A percentile compares a stretch with the other conserved stretches of the same genome.
phyloP scores from a whole-genome alignment of 2,888 invertebrate species.

The Hypercompe scribonia region DNA sequence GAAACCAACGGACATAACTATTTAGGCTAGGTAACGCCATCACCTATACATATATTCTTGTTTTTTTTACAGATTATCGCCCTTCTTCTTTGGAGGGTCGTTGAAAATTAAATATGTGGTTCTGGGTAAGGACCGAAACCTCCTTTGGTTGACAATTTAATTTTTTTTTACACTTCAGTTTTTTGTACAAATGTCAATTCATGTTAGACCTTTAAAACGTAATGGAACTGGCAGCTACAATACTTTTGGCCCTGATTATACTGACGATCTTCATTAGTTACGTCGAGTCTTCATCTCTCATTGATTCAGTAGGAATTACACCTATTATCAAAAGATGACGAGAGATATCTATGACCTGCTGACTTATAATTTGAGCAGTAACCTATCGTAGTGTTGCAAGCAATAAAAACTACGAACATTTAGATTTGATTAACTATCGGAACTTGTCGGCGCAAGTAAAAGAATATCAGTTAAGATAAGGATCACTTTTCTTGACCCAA shows the following conservation, averaged over 20 bases:
- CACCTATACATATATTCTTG: slow-evolving; percentile 30
- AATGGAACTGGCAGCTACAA: background rate
- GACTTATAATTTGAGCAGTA: background rate
- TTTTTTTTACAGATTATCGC: background rate
- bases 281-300: background rate
- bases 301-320: background rate
- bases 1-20: slow-evolving; percentile 53
- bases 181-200: background rate
- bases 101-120: background rate
- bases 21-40: slow-evolving; percentile 48
- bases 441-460: background rate
- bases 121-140: background rate
- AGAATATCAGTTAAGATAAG: background rate
- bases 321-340: background rate
- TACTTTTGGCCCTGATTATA: background rate
- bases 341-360: background rate
- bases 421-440: background rate
- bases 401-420: background rate
- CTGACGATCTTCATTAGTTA: background rate
- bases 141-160: background rate
- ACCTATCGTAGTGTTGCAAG: background rate
- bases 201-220: background rate
- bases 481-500: background rate
- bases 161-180: too few species aligned
- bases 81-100: background rate